A percentile compares a stretch with the other conserved stretches of the same genome.
Conservation (phyloP, 1,140 invertebrate species). For the Pseudomyrmex gracilis region DNA sequence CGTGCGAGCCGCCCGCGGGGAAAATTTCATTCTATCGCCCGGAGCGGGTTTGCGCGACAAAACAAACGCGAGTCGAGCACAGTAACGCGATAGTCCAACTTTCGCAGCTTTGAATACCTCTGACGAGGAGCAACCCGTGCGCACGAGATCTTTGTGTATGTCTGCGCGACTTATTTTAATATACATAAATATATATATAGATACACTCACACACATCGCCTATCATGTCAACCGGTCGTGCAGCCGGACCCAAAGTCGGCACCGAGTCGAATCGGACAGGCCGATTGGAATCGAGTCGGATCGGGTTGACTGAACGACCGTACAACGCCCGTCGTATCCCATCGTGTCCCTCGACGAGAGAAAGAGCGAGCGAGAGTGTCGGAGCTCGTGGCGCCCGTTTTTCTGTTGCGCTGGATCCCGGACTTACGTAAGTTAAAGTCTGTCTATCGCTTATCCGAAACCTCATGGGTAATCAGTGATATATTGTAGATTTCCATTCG, state of each 20-base stretch:
- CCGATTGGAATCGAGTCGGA: conserved; percentile 37
- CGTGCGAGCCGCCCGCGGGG: conserved; percentile 42
- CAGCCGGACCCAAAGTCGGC: conserved; percentile 26
- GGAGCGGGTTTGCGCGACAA: conserved; percentile 38
- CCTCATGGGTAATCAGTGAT: conserved; percentile 49
- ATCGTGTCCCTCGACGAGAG: neutral
- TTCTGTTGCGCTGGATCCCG: conserved; percentile 14
- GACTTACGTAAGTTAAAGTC: conserved; percentile 42
- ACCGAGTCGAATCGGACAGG: conserved; percentile 42
- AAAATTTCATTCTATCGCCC: conserved; percentile 47
- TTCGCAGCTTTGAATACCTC: conserved; percentile 34
- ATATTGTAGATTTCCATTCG: conserved; percentile 46
- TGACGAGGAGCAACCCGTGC: conserved; percentile 42
- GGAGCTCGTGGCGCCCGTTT: conserved; percentile 9
- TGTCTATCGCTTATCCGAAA: conserved; percentile 36
- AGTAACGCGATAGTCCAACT: conserved; percentile 52
- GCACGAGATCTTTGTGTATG: neutral
- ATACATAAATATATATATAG: neutral
- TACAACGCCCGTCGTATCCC: conserved; percentile 12
- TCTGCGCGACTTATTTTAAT: conserved; percentile 49
- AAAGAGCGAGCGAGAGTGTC: neutral
- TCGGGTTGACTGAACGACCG: conserved; percentile 9
- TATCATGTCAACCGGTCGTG: neutral
- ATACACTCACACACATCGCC: neutral
- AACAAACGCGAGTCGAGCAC: conserved; percentile 28